Conservation (phyloP, 1,140 invertebrate species). For the Drosophila rhopaloa region DNA sequence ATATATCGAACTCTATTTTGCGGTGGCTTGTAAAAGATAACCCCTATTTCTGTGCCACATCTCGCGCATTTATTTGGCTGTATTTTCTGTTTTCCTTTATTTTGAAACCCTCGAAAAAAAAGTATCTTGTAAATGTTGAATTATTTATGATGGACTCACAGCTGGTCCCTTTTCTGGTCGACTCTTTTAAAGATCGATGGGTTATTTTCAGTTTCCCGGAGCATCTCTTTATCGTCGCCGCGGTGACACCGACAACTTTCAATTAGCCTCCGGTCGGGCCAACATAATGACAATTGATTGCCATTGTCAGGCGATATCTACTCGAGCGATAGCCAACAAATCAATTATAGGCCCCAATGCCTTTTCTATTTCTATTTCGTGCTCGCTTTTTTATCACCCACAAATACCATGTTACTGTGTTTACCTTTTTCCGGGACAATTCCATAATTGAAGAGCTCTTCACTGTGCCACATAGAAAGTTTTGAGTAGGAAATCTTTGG, state of each 20-base stretch:
- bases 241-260: conserved; percentile 62
- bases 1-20: conserved; percentile 25
- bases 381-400: conserved; percentile 35
- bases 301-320: conserved; percentile 66
- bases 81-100: conserved; percentile 6
- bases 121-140: conserved; percentile 75
- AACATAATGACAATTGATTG: conserved; percentile 79
- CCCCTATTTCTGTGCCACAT: conserved; percentile 12
- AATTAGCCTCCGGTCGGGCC: conserved; percentile 59
- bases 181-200: conserved; percentile 43
- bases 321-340: conserved; percentile 52
- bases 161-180: conserved; percentile 11
- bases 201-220: conserved; percentile 36
- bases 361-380: conserved; percentile 1
- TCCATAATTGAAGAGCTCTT: conserved; percentile 59
- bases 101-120: conserved; percentile 32
- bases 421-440: conserved; percentile 45
- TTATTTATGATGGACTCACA: conserved; percentile 68
- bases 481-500: conserved; percentile 64
- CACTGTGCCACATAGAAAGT: conserved; percentile 44
- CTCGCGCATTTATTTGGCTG: conserved; percentile 30
- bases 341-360: conserved; percentile 62
- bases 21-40: conserved; percentile 24
- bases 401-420: conserved; percentile 37
- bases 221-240: conserved; percentile 3